Evolutionary conservation across 2,797 vertebrate species (phyloP).

Genomic region (Brachyalestes nurse): DNA sequence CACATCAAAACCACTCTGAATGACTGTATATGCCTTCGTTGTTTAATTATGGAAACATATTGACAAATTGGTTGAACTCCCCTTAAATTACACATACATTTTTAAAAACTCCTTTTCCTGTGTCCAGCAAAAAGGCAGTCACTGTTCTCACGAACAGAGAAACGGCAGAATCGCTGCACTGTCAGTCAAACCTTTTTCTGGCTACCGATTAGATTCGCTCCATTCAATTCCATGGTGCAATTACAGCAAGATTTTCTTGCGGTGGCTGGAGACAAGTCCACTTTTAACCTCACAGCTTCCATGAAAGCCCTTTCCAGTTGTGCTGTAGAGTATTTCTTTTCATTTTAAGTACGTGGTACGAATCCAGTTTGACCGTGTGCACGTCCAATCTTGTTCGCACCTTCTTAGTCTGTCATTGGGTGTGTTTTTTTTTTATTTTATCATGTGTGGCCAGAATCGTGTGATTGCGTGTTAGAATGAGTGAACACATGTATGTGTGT

Average conservation of each 20-base stretch:
- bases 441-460: neutral
- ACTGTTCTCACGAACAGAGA: neutral
- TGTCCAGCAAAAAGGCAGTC: neutral
- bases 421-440: slow-evolving; percentile 4
- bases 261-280: neutral
- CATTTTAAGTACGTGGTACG: neutral
- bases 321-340: slow-evolving; percentile 30
- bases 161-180: neutral
- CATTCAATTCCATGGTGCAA: neutral
- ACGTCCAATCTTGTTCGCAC: slow-evolving; percentile 19
- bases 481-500: neutral
- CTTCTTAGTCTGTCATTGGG: neutral
- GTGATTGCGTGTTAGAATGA: slow-evolving; percentile 10
- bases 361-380: neutral
- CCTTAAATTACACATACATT: too few species aligned
- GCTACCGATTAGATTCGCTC: neutral
- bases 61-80: neutral
- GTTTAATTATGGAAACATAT: neutral
- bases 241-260: neutral
- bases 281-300: neutral
- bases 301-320: slow-evolving; percentile 12
- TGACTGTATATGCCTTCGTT: too few species aligned
- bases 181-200: slow-evolving; percentile 4
- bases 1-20: too few species aligned
- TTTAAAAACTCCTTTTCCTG: neutral